These are phyloP conservation scores for Drosophila suboccidentalis DNA, from an alignment of 2,888 invertebrate species.

Conservation along the genomic window DNA sequence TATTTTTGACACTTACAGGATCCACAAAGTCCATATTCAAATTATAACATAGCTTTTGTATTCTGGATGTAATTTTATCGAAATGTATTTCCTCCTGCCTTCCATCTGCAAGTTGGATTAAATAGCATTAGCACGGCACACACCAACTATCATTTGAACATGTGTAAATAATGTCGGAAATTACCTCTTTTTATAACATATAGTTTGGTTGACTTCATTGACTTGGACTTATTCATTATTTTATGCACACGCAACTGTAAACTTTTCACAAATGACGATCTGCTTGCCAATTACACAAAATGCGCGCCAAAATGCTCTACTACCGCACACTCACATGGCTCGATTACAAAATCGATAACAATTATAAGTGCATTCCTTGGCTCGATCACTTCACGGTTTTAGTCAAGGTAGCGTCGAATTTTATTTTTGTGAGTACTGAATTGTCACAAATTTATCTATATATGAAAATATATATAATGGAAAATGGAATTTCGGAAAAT, in stretches of 20 bases:
- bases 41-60: conserved; percentile 97
- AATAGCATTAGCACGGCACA: not conserved
- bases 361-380: conserved; percentile 8
- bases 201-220: conserved; percentile 65
- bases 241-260: not conserved
- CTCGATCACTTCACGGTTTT: conserved; percentile 5
- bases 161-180: conserved; percentile 17
- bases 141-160: not conserved
- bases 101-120: conserved; percentile 89
- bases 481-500: too few species aligned
- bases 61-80: conserved; percentile 98
- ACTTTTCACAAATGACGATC: conserved; percentile 9
- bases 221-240: conserved; percentile 45
- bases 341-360: conserved; percentile 26
- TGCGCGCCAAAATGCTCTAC: conserved; percentile 43
- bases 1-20: conserved; percentile 89
- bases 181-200: conserved; percentile 86
- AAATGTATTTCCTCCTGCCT: conserved; percentile 96
- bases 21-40: conserved; percentile 98
- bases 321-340: conserved; percentile 1
- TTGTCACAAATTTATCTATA: not conserved
- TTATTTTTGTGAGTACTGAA: not conserved
- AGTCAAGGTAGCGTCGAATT: conserved; percentile 32
- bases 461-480: not conserved
- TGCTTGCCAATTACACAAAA: conserved; percentile 4